Evolutionary conservation across 2,797 vertebrate genomes (phyloP).

Genomic region (Rhadinocentrus ornatus): DNA sequence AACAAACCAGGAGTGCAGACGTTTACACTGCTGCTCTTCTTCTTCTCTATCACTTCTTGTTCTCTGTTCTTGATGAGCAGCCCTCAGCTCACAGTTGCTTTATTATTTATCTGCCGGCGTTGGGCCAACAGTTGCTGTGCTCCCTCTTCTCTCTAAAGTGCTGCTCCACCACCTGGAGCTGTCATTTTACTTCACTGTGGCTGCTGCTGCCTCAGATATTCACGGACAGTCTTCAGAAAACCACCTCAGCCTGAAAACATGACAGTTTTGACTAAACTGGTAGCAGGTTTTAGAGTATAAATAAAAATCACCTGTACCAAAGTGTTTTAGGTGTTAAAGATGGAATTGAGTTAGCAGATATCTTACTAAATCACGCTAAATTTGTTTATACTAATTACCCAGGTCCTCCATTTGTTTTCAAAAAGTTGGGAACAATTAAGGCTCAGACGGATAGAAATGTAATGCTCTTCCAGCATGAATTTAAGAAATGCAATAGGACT

Average conservation of each 20-base stretch:
- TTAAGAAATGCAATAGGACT: too few species aligned
- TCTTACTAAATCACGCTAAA: too few species aligned
- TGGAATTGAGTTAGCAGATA: too few species aligned
- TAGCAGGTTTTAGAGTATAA: background rate
- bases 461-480: too few species aligned
- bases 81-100: constrained; percentile 80
- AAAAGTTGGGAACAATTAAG: too few species aligned
- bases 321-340: too few species aligned
- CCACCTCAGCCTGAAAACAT: constrained; percentile 4
- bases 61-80: constrained; percentile 56
- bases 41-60: constrained; percentile 20
- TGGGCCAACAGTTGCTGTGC: constrained; percentile 78
- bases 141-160: constrained; percentile 62
- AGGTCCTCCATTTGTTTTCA: too few species aligned
- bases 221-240: constrained; percentile 12
- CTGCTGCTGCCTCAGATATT: constrained; percentile 47
- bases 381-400: too few species aligned
- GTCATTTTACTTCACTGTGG: constrained; percentile 71
- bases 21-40: constrained; percentile 45
- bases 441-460: too few species aligned
- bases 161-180: constrained; percentile 73
- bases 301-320: too few species aligned
- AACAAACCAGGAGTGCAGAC: constrained; percentile 66
- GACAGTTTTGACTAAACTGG: background rate
- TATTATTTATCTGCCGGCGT: constrained; percentile 83